Conservation (phyloP, 2,797 vertebrate species). For the Pogoniulus pusillus region DNA sequence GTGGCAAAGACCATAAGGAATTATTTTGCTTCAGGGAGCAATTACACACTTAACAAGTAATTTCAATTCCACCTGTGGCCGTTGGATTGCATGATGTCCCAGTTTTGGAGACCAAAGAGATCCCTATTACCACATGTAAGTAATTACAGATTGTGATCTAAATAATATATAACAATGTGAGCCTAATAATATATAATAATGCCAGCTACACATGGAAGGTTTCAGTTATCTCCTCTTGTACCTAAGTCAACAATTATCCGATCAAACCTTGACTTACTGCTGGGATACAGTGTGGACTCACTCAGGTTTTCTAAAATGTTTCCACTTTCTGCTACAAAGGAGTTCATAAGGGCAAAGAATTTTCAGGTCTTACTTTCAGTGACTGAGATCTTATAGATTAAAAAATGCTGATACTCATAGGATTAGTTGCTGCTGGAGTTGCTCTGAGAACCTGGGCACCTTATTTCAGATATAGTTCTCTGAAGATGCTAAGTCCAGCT, state of each 20-base stretch:
- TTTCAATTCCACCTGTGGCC: constrained; percentile 41
- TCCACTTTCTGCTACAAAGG: not conserved
- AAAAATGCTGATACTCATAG: not conserved
- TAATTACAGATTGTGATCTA: constrained; percentile 46
- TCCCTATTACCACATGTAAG: constrained; percentile 5
- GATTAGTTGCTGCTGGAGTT: not conserved
- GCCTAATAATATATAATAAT: constrained; percentile 48
- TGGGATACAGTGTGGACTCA: not conserved
- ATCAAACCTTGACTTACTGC: not conserved
- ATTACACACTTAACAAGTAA: constrained; percentile 33
- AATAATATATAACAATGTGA: no score
- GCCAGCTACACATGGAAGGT: constrained; percentile 15
- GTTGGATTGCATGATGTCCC: constrained; percentile 25
- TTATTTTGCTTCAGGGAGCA: constrained; percentile 34
- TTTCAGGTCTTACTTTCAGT: not conserved
- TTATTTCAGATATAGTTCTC: not conserved
- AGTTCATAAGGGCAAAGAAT: not conserved
- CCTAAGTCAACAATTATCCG: not conserved
- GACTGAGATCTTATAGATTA: not conserved
- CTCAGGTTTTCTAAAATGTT: not conserved
- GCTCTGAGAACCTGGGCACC: not conserved
- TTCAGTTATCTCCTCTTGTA: not conserved
- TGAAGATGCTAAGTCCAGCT: not conserved
- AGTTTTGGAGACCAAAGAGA: not conserved
- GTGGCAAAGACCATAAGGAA: constrained; percentile 29